Conservation (phyloP, 1,140 invertebrate species). For the Drosophila pseudoananassae region DNA sequence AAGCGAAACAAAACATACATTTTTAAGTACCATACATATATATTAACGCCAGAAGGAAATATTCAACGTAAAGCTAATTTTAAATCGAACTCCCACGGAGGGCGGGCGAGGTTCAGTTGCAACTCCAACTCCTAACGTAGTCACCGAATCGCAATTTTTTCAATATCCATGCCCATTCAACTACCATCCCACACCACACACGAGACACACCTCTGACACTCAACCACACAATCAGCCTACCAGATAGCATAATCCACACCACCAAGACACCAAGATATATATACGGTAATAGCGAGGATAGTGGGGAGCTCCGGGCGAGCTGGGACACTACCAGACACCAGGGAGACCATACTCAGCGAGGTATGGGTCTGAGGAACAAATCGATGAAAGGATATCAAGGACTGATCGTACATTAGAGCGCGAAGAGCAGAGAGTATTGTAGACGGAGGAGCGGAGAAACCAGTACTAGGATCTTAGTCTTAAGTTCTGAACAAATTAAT, state of each 20-base stretch:
- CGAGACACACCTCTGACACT: constrained; percentile 32
- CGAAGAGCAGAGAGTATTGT: background rate
- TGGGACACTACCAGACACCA: no score
- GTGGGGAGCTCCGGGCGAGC: constrained; percentile 28
- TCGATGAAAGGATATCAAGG: constrained; percentile 65
- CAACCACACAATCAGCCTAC: constrained; percentile 61
- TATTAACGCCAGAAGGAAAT: constrained; percentile 49
- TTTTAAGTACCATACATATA: constrained; percentile 73
- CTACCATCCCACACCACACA: constrained; percentile 18
- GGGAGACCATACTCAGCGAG: no score
- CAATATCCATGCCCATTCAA: constrained; percentile 44
- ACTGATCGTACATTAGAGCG: constrained; percentile 73
- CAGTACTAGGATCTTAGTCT: constrained; percentile 75
- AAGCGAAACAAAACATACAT: constrained; percentile 60
- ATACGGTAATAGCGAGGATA: constrained; percentile 23
- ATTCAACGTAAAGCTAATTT: constrained; percentile 75
- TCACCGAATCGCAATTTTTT: constrained; percentile 40
- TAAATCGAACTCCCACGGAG: constrained; percentile 61
- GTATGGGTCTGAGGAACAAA: constrained; percentile 13
- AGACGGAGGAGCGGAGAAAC: constrained; percentile 30
- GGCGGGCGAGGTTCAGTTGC: constrained; percentile 57
- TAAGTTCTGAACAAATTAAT: constrained; percentile 58
- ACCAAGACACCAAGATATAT: constrained; percentile 57
- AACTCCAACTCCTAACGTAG: constrained; percentile 56
- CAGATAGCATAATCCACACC: constrained; percentile 76